phyloP scores from a whole-genome alignment of 2,888 invertebrate genomes.

The Phrixothrix hirtus region DNA sequence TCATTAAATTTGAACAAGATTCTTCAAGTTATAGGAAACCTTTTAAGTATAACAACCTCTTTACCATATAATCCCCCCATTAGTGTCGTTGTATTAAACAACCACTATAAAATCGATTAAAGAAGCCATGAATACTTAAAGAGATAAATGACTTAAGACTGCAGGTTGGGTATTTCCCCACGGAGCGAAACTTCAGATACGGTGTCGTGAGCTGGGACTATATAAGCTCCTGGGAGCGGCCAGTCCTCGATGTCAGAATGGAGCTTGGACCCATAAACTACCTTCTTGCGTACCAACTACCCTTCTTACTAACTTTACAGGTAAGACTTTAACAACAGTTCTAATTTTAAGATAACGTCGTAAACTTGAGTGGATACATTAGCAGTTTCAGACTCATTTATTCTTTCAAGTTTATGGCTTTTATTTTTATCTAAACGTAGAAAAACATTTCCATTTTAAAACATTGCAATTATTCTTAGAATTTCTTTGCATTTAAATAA shows the following conservation, averaged over 20 bases:
- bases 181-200: constrained; percentile 72
- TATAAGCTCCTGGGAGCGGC: constrained; percentile 83
- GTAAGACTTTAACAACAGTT: constrained; percentile 52
- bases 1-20: constrained; percentile 4
- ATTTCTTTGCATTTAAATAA: too few relatives aligned
- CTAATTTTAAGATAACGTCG: constrained; percentile 1
- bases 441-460: too few relatives aligned
- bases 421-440: too few relatives aligned
- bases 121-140: constrained; percentile 31
- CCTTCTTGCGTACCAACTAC: constrained; percentile 88
- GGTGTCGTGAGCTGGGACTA: constrained; percentile 80
- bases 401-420: neutral
- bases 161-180: constrained; percentile 74
- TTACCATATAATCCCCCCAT: constrained; percentile 1
- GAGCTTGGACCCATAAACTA: constrained; percentile 75
- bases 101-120: constrained; percentile 15
- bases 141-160: constrained; percentile 53
- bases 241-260: constrained; percentile 78
- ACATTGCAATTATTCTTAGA: too few relatives aligned
- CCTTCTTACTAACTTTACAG: constrained; percentile 82
- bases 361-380: neutral
- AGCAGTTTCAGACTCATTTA: neutral
- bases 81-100: constrained; percentile 15
- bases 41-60: neutral
- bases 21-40: neutral